phyloP scores from a whole-genome alignment of 2,113 vertebrate genomes.

The Apodemus speciosus region DNA sequence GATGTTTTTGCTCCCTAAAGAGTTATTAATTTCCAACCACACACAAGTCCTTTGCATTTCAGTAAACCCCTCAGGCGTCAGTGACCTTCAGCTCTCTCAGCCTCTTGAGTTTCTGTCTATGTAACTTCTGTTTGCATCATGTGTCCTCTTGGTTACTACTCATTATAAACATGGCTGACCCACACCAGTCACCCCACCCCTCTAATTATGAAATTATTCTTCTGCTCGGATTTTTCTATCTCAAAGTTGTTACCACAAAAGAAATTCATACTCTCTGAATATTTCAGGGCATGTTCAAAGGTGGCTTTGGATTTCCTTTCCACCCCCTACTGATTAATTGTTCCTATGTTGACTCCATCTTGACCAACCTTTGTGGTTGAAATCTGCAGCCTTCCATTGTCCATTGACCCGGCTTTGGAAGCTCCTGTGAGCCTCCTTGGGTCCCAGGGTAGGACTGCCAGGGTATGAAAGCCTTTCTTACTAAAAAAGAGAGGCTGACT shows the following conservation, averaged over 20 bases:
- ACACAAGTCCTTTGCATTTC: background rate
- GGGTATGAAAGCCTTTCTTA: constrained; percentile 32
- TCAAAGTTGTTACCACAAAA: background rate
- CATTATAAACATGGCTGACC: background rate
- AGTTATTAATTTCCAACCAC: background rate
- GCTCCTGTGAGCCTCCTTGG: background rate
- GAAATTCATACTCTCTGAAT: background rate
- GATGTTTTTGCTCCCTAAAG: constrained; percentile 31
- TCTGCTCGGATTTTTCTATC: constrained; percentile 36
- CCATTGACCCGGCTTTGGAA: background rate
- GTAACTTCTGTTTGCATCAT: background rate
- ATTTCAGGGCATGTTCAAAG: background rate
- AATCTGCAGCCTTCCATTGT: too few relatives aligned
- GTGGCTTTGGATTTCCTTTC: constrained; percentile 14
- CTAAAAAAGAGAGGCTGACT: constrained; percentile 40
- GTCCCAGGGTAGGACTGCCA: background rate
- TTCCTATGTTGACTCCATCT: background rate
- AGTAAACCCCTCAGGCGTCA: background rate
- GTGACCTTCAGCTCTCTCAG: background rate
- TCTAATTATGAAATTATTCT: background rate
- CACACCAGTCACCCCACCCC: background rate
- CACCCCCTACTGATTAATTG: background rate
- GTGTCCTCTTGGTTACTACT: background rate
- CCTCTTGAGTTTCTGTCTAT: background rate
- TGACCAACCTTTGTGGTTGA: background rate